Conservation (phyloP, 1,140 invertebrate genomes). For the Drosophila pallidifrons region DNA sequence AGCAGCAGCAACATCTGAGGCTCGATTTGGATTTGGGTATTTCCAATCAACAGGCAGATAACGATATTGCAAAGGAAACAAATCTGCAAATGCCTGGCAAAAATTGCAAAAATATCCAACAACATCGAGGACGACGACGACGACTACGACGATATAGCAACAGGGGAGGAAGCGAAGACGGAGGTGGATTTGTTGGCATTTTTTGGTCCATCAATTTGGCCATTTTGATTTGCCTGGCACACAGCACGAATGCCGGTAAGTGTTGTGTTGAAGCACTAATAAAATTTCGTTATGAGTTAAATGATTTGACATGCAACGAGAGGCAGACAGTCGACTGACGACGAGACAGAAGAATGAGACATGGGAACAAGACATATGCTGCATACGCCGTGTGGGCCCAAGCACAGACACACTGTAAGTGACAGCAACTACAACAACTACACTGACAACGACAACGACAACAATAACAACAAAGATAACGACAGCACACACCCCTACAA, state of each 20-base stretch:
- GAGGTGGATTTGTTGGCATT: constrained; percentile 37
- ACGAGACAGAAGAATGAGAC: constrained; percentile 12
- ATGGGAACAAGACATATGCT: constrained; percentile 28
- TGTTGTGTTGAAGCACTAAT: constrained; percentile 64
- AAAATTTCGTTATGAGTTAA: constrained; percentile 75
- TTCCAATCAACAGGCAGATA: constrained; percentile 37
- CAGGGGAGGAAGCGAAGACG: constrained; percentile 10
- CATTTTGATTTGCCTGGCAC: constrained; percentile 72
- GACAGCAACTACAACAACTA: constrained; percentile 38
- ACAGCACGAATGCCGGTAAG: constrained; percentile 78
- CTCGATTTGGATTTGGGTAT: constrained; percentile 35
- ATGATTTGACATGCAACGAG: constrained; percentile 65
- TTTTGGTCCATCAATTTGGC: constrained; percentile 60
- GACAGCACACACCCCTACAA: constrained; percentile 41
- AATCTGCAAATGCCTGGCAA: constrained; percentile 63
- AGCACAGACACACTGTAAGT: constrained; percentile 38
- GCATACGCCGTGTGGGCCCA: not conserved
- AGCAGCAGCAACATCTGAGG: constrained; percentile 36
- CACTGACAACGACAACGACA: not conserved
- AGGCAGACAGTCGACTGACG: constrained; percentile 8
- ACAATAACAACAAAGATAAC: constrained; percentile 19
- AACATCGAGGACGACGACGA: constrained; percentile 60
- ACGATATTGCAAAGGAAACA: constrained; percentile 38
- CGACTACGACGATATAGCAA: constrained; percentile 4
- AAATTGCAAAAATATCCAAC: constrained; percentile 73